These are phyloP conservation scores for Papilio machaon DNA, from an alignment of 1,140 invertebrate species.

Conservation along the genomic window DNA sequence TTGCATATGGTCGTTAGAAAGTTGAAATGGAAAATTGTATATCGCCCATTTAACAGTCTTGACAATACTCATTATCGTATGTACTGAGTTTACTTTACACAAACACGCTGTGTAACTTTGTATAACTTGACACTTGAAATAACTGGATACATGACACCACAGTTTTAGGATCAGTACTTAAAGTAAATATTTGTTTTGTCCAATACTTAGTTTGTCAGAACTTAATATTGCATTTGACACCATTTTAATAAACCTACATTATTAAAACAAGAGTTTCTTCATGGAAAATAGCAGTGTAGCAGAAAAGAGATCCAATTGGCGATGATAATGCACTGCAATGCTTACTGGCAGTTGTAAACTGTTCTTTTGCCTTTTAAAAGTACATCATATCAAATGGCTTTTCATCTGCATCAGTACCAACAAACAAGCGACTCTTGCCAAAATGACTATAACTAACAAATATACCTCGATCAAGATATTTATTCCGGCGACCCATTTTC, in stretches of 20 bases:
- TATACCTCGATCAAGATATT: neutral
- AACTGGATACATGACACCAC: neutral
- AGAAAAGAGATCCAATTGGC: neutral
- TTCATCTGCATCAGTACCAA: neutral
- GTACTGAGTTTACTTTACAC: conserved; percentile 4
- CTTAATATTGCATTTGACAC: neutral
- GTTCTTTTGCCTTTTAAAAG: neutral
- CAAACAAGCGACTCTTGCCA: neutral
- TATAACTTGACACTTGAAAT: neutral
- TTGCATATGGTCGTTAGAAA: neutral
- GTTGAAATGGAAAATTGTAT: neutral
- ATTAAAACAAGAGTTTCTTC: neutral
- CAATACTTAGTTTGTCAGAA: neutral
- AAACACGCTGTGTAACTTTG: conserved; percentile 5
- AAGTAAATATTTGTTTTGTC: neutral
- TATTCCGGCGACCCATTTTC: neutral
- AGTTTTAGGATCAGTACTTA: neutral
- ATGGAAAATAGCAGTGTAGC: neutral
- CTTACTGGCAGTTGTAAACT: neutral
- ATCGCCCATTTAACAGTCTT: neutral
- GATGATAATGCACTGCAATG: neutral
- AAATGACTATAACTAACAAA: neutral
- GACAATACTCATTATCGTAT: neutral
- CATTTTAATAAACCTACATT: neutral
- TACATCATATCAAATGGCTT: neutral